These are phyloP conservation scores for Dasysyrphus albostriatus DNA, from an alignment of 2,888 invertebrate species.

Conservation along the genomic window DNA sequence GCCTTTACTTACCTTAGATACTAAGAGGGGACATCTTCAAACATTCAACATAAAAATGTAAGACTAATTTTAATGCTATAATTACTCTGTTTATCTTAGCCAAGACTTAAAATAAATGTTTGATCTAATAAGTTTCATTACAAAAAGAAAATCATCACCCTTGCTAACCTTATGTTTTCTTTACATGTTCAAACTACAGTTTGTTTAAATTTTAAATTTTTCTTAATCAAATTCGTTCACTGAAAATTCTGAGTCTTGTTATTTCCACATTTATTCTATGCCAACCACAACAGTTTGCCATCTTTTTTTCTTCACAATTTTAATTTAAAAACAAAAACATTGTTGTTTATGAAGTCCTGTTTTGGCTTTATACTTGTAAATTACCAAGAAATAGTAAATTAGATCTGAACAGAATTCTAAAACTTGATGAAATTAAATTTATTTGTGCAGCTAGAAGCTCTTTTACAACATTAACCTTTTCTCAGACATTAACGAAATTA, in stretches of 20 bases:
- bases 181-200: too few species aligned
- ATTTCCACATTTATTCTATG: not conserved
- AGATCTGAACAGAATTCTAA: not conserved
- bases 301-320: not conserved
- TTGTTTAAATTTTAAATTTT: not conserved
- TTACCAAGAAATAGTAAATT: not conserved
- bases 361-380: not conserved
- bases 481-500: not conserved
- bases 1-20: too few species aligned
- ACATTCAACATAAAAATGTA: too few species aligned
- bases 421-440: slow-evolving; percentile 14
- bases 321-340: not conserved
- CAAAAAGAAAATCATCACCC: too few species aligned
- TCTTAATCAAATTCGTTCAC: not conserved
- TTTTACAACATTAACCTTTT: not conserved
- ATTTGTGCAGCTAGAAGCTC: slow-evolving; percentile 14
- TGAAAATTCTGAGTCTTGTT: not conserved
- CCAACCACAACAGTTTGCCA: not conserved
- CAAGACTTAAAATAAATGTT: too few species aligned
- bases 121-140: too few species aligned
- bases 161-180: not conserved
- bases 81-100: too few species aligned
- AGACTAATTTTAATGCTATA: too few species aligned
- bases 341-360: not conserved
- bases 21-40: too few species aligned